A percentile compares a stretch with the other conserved stretches of the same genome.
Conservation (phyloP, 2,797 vertebrate species). For the Silurus lanzhouensis region DNA sequence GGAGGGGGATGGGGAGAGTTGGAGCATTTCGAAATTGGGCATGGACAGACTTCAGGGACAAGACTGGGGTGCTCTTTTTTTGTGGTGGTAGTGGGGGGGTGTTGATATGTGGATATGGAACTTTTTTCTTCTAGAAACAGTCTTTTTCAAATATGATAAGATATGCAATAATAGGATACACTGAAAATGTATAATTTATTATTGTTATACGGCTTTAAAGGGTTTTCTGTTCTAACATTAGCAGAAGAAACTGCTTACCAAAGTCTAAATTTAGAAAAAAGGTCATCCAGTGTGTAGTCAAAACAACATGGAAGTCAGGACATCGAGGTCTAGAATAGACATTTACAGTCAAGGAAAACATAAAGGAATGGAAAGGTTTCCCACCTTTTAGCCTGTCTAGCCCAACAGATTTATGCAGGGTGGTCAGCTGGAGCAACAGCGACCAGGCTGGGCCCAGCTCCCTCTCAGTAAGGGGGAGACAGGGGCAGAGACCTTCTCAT, state of each 20-base stretch:
- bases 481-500: constrained; percentile 52
- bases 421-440: constrained; percentile 74
- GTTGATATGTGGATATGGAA: background rate
- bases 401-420: constrained; percentile 75
- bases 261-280: background rate
- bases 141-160: background rate
- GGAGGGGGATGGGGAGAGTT: constrained; percentile 37
- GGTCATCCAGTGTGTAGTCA: background rate
- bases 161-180: background rate
- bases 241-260: background rate
- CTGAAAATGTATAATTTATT: background rate
- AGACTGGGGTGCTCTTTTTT: constrained; percentile 15
- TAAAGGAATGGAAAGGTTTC: constrained; percentile 33
- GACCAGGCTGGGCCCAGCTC: constrained; percentile 43
- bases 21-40: constrained; percentile 42
- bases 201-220: background rate
- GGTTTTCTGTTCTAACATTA: background rate
- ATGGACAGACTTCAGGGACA: constrained; percentile 30
- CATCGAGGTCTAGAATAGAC: constrained; percentile 23
- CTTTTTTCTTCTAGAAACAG: constrained; percentile 4
- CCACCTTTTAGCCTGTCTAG: constrained; percentile 50
- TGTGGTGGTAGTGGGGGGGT: too few relatives aligned
- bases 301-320: background rate
- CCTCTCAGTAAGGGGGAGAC: constrained; percentile 49
- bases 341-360: background rate